Base-by-base conservation (phyloP, 1,140 invertebrate genomes). In the Bombus waltoni region DNA sequence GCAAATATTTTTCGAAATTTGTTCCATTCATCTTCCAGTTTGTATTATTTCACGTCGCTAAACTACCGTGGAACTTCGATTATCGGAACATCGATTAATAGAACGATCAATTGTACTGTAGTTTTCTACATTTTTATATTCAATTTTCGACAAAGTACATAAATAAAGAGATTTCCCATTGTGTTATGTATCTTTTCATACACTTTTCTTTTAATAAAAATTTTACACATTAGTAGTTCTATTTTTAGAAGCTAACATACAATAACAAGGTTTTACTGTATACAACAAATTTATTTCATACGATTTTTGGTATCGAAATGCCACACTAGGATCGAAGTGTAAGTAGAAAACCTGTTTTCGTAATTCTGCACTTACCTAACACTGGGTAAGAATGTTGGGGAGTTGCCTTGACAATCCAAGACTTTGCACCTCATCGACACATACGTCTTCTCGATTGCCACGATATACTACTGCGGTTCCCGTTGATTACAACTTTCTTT, bases 371-470 rank as follows among this genome's bases (percentile, higher is more conserved):
- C 88, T 95, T 87, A 95, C 94, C 94, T 94, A 85, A 95, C 90
- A 83, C 92, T 95, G 78, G 94, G 89, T 86, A 95, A 93, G 79
- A 95, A 95, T 86, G 94, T 94, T 75, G 94, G 94, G 77, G 91
- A 94, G 75, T 94, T 95, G 91, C 94, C 92, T 94, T 95, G 94
- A 85, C 94, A 94, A 85, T 95, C 94, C 89, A 94, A 93, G 78
- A 95, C 89, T 86, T 95, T 95, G 93, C 94, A 93, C 94, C 93
- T 95, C 95, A 95, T 95, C 78, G 95, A 94, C 94, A 95, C 94
- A 95, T 95, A 94, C 83, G 87, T 85, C 28, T 83, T 71, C 15
- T 53, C 15, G 47, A 83, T 83, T 35, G 18, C 42, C 15, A 66
- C 53, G 28, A 79, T 86, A 82, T 76, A 83, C 73, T 75, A 15